A percentile compares a stretch with the other conserved stretches of the same genome.
phyloP scores from a whole-genome alignment of 1,140 invertebrate genomes.

The Adoxophyes honmai region DNA sequence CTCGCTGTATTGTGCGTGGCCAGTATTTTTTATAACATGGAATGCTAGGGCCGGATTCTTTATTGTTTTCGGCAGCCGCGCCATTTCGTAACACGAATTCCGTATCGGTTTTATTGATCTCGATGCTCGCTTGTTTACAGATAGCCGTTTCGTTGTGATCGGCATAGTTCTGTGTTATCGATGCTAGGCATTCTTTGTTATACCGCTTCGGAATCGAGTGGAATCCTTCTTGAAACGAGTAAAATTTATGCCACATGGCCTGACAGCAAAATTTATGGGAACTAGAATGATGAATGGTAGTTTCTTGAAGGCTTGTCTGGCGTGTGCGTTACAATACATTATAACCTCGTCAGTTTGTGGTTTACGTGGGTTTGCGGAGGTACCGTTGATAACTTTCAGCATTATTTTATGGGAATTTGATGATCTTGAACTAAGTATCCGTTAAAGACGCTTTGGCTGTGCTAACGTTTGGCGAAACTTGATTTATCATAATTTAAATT shows the following conservation, averaged over 20 bases:
- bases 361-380: slow-evolving; percentile 1
- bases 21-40: slow-evolving; percentile 27
- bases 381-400: too few relatives aligned
- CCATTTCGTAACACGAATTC: slow-evolving; percentile 25
- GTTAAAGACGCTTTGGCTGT: too few relatives aligned
- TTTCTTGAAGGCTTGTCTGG: slow-evolving; percentile 10
- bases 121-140: slow-evolving; percentile 4
- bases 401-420: too few relatives aligned
- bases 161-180: slow-evolving; percentile 21
- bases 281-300: slow-evolving; percentile 7
- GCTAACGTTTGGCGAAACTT: too few relatives aligned
- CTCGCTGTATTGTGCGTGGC: slow-evolving; percentile 32
- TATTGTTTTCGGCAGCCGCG: slow-evolving; percentile 16
- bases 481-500: too few relatives aligned
- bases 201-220: background rate
- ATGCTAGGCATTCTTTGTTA: slow-evolving; percentile 21
- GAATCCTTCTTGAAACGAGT: slow-evolving; percentile 4
- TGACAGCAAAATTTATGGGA: slow-evolving; percentile 15
- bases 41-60: slow-evolving; percentile 25
- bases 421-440: too few relatives aligned
- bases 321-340: slow-evolving; percentile 10
- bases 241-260: background rate
- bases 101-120: slow-evolving; percentile 20
- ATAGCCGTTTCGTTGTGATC: background rate
- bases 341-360: slow-evolving; percentile 5